phyloP scores from a whole-genome alignment of 2,113 vertebrate species.

The Ciconia maguari region DNA sequence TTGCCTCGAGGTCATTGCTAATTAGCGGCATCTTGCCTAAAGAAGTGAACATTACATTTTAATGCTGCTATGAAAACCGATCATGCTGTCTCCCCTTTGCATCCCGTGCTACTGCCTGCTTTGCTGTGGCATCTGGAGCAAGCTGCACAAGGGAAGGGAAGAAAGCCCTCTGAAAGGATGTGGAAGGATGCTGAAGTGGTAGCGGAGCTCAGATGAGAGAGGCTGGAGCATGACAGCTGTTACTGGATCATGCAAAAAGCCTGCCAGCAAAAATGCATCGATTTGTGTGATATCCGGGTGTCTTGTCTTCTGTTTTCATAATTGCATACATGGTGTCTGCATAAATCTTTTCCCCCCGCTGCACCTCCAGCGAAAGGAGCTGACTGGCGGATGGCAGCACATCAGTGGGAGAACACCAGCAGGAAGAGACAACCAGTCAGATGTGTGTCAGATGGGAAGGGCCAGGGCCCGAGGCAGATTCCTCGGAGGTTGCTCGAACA shows the following conservation, averaged over 20 bases:
- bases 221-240: conserved; percentile 66
- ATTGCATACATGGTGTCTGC: conserved; percentile 69
- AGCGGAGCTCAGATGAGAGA: conserved; percentile 41
- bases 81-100: not conserved
- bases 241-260: conserved; percentile 56
- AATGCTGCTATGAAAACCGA: not conserved
- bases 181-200: conserved; percentile 7
- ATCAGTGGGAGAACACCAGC: conserved; percentile 46
- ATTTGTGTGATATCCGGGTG: conserved; percentile 65
- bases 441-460: conserved; percentile 23
- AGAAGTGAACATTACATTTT: conserved; percentile 39
- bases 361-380: conserved; percentile 43
- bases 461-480: not conserved
- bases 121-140: conserved; percentile 26
- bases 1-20: conserved; percentile 54
- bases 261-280: conserved; percentile 70
- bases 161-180: not conserved
- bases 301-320: conserved; percentile 64
- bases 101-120: not conserved
- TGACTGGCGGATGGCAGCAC: conserved; percentile 38
- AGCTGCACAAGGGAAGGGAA: not conserved
- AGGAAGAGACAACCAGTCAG: conserved; percentile 50
- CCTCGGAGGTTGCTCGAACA: not conserved
- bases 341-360: conserved; percentile 35
- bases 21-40: conserved; percentile 30